Base-by-base conservation (phyloP, 1,140 invertebrate genomes). In the Plectrocnemia conspersa region DNA sequence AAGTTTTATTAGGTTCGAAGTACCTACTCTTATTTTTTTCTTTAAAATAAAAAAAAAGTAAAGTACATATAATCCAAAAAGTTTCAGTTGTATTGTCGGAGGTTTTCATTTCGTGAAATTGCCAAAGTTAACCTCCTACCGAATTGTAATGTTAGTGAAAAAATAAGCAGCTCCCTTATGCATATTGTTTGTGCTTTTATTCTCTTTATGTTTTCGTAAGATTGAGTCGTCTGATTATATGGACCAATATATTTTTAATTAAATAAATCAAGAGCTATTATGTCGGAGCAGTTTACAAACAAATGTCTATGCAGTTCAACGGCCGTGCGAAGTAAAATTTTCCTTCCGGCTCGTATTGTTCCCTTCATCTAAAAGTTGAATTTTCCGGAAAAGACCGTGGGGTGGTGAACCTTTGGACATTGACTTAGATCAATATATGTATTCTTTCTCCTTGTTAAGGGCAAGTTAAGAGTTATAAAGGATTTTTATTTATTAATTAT, bases 61-160 rank as follows among this genome's bases (percentile, higher is more conserved):
- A 36, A 42, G 10, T 23, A 40, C 23, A 38, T 38, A 48, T 18
- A 27, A 52, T n/a, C n/a, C 47, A 36, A 23, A 50, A 56, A 50
- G 27, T 61, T 61, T 50, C 35, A n/a, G n/a, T n/a, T n/a, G 42
- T 46, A 41, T 54, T 50, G 49, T 23, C 16, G 33, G 29, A 21
- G 33, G 55, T 27, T 61, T 58, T 54, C 52, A 52, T 54, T 61
- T 58, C 52, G 27, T 15, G 29, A 61, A 61, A 61, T 61, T 61
- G 48, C 55, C 40, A 61, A 61, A 61, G 55, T 61, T 61, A 29
- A n/a, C n/a, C 35, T 49, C 47, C 55, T 44, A 58, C 55, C 52
- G 52, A 55, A 61, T 58, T 29, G 36, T n/a, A n/a, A n/a, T 54
- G 52, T 56, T 54, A 33, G 40, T 53, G 47, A 52, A 56, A 56